Percentiles rank a stretch among this genome's conserved stretches.
These are phyloP conservation scores for Sinocyclocheilus anophthalmus DNA, from an alignment of 2,113 vertebrate species.

Conservation along the genomic window DNA sequence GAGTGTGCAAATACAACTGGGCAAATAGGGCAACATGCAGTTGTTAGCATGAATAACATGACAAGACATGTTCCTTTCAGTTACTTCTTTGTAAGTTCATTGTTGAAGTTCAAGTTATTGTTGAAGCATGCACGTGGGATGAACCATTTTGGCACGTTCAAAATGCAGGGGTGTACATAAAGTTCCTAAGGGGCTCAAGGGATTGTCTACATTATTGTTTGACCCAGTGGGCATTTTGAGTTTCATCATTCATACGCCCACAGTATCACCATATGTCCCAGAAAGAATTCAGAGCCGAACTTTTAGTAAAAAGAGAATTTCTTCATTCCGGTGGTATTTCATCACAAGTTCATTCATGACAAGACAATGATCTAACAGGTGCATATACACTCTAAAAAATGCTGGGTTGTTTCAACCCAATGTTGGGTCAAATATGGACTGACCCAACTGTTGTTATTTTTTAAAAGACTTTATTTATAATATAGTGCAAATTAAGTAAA, in stretches of 20 bases:
- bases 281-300: neutral
- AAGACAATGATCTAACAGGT: neutral
- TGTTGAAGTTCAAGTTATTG: neutral
- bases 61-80: conserved; percentile 7
- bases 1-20: neutral
- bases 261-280: neutral
- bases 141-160: neutral
- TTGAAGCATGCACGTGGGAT: neutral
- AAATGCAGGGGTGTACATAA: neutral
- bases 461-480: no score
- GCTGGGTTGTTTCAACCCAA: no score
- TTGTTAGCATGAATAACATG: neutral
- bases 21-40: neutral
- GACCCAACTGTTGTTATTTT: no score
- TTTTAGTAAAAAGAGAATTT: neutral
- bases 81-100: neutral
- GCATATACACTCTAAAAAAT: no score
- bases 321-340: neutral
- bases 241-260: no score
- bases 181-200: neutral
- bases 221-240: no score
- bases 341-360: neutral
- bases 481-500: no score
- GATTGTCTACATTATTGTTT: neutral
- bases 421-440: no score